A percentile compares a stretch with the other conserved stretches of the same genome.
Evolutionary conservation across 1,140 invertebrate species (phyloP).

Genomic region (Drosophila aff.): DNA sequence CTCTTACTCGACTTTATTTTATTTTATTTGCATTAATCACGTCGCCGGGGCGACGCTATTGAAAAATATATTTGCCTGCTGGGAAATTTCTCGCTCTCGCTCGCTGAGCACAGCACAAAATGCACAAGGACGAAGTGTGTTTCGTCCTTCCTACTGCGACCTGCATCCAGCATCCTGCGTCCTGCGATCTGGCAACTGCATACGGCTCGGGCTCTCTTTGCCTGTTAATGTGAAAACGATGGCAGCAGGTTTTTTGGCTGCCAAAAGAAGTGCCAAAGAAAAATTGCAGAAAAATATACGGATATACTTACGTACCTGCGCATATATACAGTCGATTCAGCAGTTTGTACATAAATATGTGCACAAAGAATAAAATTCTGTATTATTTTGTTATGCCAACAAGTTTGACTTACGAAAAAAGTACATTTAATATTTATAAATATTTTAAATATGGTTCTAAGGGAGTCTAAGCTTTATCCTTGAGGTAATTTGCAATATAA

Average conservation of each 20-base stretch:
- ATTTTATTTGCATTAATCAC: constrained; percentile 84
- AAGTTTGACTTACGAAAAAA: not conserved
- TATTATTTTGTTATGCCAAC: not conserved
- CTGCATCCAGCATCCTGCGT: constrained; percentile 1
- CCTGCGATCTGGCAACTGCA: constrained; percentile 71
- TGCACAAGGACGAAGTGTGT: constrained; percentile 41
- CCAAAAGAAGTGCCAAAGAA: constrained; percentile 45
- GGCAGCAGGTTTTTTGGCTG: constrained; percentile 77
- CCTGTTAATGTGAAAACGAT: constrained; percentile 83
- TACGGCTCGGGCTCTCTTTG: constrained; percentile 69
- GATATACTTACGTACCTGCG: constrained; percentile 14
- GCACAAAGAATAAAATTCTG: constrained; percentile 2
- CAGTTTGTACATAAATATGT: constrained; percentile 4
- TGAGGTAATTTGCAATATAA: fast-evolving
- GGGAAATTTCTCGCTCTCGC: constrained; percentile 74
- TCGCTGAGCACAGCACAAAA: constrained; percentile 55
- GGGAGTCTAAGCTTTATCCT: no score
- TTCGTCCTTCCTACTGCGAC: constrained; percentile 11
- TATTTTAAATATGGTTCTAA: not conserved
- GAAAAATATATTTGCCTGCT: constrained; percentile 84
- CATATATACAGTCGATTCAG: constrained; percentile 16
- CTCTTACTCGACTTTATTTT: constrained; percentile 50
- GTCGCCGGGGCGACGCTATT: constrained; percentile 79
- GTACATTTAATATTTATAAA: not conserved
- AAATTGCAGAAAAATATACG: constrained; percentile 63